Evolutionary conservation across 2,888 invertebrate genomes (phyloP).

Genomic region (Camptogramma bilineatum): DNA sequence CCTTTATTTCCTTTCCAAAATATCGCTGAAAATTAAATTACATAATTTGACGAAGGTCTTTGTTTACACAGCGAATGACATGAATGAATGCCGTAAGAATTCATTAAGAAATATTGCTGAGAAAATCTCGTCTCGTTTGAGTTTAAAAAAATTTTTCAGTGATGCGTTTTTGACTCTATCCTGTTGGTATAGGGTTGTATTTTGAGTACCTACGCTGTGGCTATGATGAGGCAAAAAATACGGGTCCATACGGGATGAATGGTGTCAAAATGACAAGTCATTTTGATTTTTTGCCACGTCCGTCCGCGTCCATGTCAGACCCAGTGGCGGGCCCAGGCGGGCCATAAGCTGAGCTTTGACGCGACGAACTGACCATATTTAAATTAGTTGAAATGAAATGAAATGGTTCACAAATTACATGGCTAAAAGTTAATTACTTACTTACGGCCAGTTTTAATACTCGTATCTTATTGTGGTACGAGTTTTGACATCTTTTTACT

Average conservation of each 20-base stretch:
- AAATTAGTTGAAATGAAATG: too few species aligned
- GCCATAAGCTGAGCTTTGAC: constrained; percentile 3
- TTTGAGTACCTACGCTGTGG: constrained; percentile 6
- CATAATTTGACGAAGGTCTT: constrained; percentile 71
- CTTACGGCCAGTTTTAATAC: background rate
- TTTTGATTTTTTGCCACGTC: constrained; percentile 73
- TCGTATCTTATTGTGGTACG: background rate
- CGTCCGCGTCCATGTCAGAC: constrained; percentile 64
- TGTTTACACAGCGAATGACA: constrained; percentile 80
- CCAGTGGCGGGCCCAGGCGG: constrained; percentile 49
- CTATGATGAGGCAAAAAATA: constrained; percentile 49
- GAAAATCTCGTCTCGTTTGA: constrained; percentile 56
- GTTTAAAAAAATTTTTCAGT: constrained; percentile 22
- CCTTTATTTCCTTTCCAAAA: constrained; percentile 54
- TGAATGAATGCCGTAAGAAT: constrained; percentile 78
- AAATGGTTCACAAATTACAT: too few species aligned
- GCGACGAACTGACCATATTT: background rate
- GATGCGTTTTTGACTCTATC: constrained; percentile 47
- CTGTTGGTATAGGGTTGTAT: constrained; percentile 38
- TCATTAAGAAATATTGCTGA: constrained; percentile 77
- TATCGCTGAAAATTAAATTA: constrained; percentile 58
- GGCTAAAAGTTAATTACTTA: background rate
- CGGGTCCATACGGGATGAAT: constrained; percentile 75
- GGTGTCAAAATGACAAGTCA: constrained; percentile 83
- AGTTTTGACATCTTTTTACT: too few species aligned